Evolutionary conservation across 2,888 invertebrate species (phyloP), one percentile per base, ranked within the genome.

Genomic region (Rutpela maculata): DNA sequence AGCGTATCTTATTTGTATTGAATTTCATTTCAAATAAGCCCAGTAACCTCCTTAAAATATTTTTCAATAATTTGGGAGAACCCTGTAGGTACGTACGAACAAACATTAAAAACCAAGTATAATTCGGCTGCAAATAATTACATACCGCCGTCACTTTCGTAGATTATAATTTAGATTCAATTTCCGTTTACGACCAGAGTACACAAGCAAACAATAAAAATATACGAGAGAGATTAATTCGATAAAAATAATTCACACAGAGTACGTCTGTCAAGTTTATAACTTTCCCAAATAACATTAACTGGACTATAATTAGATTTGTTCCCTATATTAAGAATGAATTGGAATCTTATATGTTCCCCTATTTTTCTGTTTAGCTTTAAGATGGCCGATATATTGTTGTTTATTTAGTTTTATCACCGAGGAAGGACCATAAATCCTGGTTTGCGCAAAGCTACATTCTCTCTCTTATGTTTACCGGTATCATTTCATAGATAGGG

Each of bases 381-480:
- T n/a, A 50, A n/a, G 50, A 50, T 50, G 50, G 50, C 50, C 50
- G 50, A 50, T 50, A 50, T 50, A 50, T 50, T 50, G 50, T n/a
- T 50, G 50, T 50, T 50, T 50, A 50, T 50, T 50, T 50, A 50
- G 50, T 50, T 50, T 50, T 50, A 50, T 50, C 50, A 50, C 50
- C 50, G n/a, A 50, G 50, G 50, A 4, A 50, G 50, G 50, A 15
- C n/a, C 50, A 6, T 50, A 50, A 50, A 50, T 50, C 50, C 50
- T 50, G 15, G 50, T 50, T 50, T 50, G 50, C 7, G 15, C 50
- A 50, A 50, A 50, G 50, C 50, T 50, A n/a, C n/a, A n/a, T 15
- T 0, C n/a, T 50, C n/a, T 50, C n/a, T 6, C 50, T n/a, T 50
- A 50, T 50, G 12, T 50, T n/a, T 50, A 50, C 43, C 15, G 50